Evolutionary conservation across 2,888 invertebrate genomes (phyloP), one percentile per base, ranked within the genome.

Genomic region (Arrhopalites spinosus): DNA sequence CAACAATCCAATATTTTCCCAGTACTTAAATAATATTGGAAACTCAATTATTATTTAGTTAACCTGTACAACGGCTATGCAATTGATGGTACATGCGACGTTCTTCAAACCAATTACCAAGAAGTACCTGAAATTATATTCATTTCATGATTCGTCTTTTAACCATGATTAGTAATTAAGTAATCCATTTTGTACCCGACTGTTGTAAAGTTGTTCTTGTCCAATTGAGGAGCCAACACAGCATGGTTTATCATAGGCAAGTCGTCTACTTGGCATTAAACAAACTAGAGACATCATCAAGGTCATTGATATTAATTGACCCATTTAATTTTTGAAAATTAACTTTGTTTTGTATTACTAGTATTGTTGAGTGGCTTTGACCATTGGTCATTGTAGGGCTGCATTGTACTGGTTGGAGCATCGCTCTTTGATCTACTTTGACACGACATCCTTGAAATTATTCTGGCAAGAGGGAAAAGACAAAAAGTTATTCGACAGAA

Each of bases 81-180:
- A 66, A 36, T 15, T 69, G 68, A 43, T 79, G 78, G 73, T 79
- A 80, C 36, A 77, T 78, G 8, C 80, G 77, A 1, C 81, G 74
- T 36, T 81, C 80, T 64, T 81, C 81, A 74, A 71, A 80, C 81
- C 81, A 81, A 68, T 81, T 81, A 45, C 76, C 78, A 17, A 77
- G 66, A 0, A 81, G 73, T 29, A 66, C 67, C 77, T 74, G 25
- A 25, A 36, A 36, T 3, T 36, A 3, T 7, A 36, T 36, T 36
- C 3, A 36, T 36, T 36, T 3, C 3, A 36, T 36, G 36, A 11
- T 3, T 36, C 36, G 11, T 7, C 36, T 36, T 3, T 36, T 11
- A 36, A 36, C 5, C 3, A 36, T 3, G 36, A 36, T 36, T 36
- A 7, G 36, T 36, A 36, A 3, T 7, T 11, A 36, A 7, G 36